Evolutionary conservation across 2,113 vertebrate species (phyloP).

Genomic region (Mastomys coucha): DNA sequence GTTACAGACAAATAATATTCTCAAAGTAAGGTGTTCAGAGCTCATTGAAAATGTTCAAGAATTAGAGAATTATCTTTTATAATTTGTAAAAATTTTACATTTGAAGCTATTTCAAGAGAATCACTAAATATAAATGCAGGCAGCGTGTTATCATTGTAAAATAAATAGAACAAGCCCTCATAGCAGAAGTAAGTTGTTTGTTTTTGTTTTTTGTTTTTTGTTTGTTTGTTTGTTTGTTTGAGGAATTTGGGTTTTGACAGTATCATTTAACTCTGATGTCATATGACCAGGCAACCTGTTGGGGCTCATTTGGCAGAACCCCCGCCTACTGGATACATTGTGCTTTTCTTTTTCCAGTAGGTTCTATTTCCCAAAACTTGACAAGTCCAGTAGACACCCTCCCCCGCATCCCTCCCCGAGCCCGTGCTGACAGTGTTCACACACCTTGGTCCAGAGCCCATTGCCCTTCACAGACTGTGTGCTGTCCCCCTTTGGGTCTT

Average conservation of each 20-base stretch:
- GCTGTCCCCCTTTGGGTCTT: too few species aligned
- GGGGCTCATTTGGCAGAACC: background rate
- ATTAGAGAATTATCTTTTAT: background rate
- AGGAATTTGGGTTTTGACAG: background rate
- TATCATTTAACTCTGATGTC: background rate
- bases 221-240: too few species aligned
- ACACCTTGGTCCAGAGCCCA: background rate
- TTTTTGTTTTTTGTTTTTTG: background rate
- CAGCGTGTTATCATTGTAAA: background rate
- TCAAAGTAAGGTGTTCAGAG: background rate
- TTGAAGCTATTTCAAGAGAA: background rate
- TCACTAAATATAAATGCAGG: background rate
- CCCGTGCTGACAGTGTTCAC: background rate
- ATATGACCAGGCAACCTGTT: background rate
- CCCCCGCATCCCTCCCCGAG: background rate
- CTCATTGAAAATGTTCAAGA: background rate
- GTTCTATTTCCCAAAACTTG: background rate
- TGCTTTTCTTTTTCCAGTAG: background rate
- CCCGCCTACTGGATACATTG: background rate
- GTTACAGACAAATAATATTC: background rate
- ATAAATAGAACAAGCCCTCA: too few species aligned
- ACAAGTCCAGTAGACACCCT: background rate
- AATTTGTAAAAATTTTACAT: slow-evolving; percentile 11
- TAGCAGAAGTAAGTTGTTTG: background rate
- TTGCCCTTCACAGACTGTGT: background rate